Base-by-base conservation (phyloP, 2,888 invertebrate genomes). In the Eumerus sabulonum region DNA sequence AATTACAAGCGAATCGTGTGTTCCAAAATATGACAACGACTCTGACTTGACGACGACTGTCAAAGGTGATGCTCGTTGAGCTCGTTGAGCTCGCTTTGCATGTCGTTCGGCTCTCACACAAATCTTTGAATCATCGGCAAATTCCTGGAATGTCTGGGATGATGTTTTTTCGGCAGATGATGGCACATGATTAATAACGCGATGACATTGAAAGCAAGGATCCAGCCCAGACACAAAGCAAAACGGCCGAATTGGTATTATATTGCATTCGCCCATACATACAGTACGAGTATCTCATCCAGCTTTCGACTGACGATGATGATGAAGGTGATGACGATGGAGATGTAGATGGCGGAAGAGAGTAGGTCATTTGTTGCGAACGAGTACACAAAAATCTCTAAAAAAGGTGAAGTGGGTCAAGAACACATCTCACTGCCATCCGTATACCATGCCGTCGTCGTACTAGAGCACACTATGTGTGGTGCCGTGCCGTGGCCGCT, bases 91-190 rank as follows among this genome's bases (percentile, higher is more conserved):
- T 27, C 7, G 27, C n/a, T n/a, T 27, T 27, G 7, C 7, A 27
- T 27, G 27, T 7, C 7, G 3, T 2, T 27, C 27, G 27, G 27
- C 27, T 27, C 27, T 27, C 67, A 66, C 53, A 79, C 64, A 73
- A 68, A n/a, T n/a, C 64, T 62, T 27, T 74, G 56, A 79, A 60
- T 64, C 64, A 64, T 74, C 59, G 42, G 13, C 50, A 1, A 64
- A 63, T 79, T 79, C 74, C 68, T 42, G 74, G 79, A 74, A 79
- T 63, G 74, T 74, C 74, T 79, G 79, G 74, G 64, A 74, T 73
- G 59, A n/a, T 19, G 27, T 40, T n/a, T n/a, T n/a, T 13, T 17
- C 45, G 16, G 50, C 13, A 27, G 27, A 27, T 27, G 62, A 44
- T 56, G 42, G n/a, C 54, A 42, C 14, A 35, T 47, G 57, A 40